Evolutionary conservation across 2,797 vertebrate species (phyloP).

Genomic region (Clarias fuscus): DNA sequence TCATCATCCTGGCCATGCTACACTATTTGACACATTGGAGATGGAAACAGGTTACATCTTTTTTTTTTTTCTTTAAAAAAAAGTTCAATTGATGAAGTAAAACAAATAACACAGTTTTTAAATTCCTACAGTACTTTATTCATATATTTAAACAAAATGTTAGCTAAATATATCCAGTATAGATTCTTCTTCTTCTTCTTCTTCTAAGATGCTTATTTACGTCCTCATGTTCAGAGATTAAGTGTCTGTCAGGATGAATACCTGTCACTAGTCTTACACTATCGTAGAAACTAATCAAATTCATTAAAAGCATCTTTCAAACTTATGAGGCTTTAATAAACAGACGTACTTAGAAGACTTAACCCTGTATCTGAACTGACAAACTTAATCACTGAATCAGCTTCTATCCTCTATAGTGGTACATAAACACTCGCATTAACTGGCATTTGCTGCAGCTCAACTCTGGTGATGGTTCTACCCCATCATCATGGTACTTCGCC

Average conservation of each 20-base stretch:
- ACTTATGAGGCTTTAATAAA: not conserved
- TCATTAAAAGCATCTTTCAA: not conserved
- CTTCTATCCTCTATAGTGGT: not conserved
- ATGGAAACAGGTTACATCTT: not conserved
- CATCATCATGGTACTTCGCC: no score
- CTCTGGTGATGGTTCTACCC: not conserved
- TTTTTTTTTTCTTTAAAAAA: not conserved
- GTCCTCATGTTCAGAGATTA: not conserved
- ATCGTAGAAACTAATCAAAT: not conserved
- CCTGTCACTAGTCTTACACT: not conserved
- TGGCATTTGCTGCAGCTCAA: not conserved
- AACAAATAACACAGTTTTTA: no score
- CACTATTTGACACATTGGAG: not conserved
- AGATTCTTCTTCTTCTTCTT: conserved; percentile 10
- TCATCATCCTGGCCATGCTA: not conserved
- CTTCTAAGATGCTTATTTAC: not conserved
- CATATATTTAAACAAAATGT: no score
- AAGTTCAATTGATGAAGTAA: no score
- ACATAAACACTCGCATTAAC: not conserved
- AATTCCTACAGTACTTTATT: no score
- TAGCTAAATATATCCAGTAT: no score
- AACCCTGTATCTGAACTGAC: not conserved
- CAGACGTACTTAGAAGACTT: not conserved
- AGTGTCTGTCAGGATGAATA: not conserved
- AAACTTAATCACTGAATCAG: not conserved